Evolutionary conservation across 1,140 invertebrate genomes (phyloP), one percentile per base, ranked within the genome.

Genomic region (Diabrotica virgifera): DNA sequence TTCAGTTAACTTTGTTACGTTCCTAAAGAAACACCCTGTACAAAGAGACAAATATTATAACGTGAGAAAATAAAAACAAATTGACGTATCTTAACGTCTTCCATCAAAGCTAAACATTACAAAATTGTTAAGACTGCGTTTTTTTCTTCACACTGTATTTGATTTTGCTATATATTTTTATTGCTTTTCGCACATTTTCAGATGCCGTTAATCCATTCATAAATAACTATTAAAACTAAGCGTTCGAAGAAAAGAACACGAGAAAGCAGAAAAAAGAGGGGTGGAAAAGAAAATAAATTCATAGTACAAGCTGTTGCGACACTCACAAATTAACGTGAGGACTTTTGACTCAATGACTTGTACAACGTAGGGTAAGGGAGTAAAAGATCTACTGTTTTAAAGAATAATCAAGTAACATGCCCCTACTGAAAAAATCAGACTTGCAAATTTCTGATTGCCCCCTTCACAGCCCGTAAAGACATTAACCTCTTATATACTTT

Each of bases 381-480:
- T 60, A 67, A 67, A 68, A 67, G 63, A 73, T 71, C 69, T 67
- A 77, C 70, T 78, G 76, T 78, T 78, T 78, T 77, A 78, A 78
- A 78, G 75, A 76, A 77, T 78, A 78, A 78, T 78, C 76, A 76
- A 67, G 60, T 63, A 62, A 67, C 72, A 66, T 69, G 64, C 68
- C 68, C 68, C 67, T 65, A 62, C 61, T 61, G 62, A 72, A 77
- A 76, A 77, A 77, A 78, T 78, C 77, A 78, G 74, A 78, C 77
- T 78, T 78, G 77, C 77, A 78, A 78, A 78, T 78, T 76, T 77
- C 62, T 70, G 72, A 77, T 75, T 74, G 74, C 69, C 66, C 76
- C 76, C 76, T 77, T 77, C 75, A 70, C 76, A 77, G 71, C 61
- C 71, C 72, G 74, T 77, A 77, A 77, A 77, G 77, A 77, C 76